Conservation (phyloP, 2,113 vertebrate species). For the Lepidothrix coronata region DNA sequence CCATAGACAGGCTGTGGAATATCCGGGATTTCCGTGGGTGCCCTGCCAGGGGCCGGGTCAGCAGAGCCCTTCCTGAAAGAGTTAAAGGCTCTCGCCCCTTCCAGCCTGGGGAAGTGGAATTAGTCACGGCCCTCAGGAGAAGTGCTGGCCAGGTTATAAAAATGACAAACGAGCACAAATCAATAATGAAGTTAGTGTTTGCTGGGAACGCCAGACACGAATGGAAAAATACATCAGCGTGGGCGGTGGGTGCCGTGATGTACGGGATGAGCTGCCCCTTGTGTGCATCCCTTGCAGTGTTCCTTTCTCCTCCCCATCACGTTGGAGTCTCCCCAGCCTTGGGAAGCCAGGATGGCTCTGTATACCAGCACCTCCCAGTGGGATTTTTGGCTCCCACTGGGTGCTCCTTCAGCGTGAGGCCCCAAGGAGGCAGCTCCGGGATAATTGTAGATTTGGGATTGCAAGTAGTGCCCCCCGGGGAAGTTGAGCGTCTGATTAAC, state of each 20-base stretch:
- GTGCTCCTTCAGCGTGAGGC: fast-evolving
- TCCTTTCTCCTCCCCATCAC: background rate
- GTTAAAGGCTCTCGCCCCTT: background rate
- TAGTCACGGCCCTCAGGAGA: slow-evolving; percentile 49
- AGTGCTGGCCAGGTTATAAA: slow-evolving; percentile 62
- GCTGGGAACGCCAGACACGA: slow-evolving; percentile 2
- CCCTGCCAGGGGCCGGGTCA: fast-evolving
- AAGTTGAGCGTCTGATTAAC: background rate
- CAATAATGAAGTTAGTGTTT: slow-evolving; percentile 54
- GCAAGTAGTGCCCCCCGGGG: background rate
- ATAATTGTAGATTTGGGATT: background rate
- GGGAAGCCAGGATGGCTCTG: background rate
- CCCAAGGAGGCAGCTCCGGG: background rate
- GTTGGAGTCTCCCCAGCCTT: background rate
- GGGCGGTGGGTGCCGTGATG: background rate
- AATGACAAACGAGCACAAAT: slow-evolving; percentile 48
- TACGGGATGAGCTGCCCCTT: background rate
- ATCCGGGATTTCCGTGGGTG: background rate
- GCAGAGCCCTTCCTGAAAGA: background rate
- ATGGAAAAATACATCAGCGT: background rate
- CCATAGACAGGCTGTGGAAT: fast-evolving
- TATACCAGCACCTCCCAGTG: background rate
- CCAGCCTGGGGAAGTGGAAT: slow-evolving; percentile 44
- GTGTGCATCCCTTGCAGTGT: fast-evolving
- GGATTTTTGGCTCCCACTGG: background rate